Base-by-base conservation (phyloP, 2,113 vertebrate species). In the Pollimyrus isidori region DNA sequence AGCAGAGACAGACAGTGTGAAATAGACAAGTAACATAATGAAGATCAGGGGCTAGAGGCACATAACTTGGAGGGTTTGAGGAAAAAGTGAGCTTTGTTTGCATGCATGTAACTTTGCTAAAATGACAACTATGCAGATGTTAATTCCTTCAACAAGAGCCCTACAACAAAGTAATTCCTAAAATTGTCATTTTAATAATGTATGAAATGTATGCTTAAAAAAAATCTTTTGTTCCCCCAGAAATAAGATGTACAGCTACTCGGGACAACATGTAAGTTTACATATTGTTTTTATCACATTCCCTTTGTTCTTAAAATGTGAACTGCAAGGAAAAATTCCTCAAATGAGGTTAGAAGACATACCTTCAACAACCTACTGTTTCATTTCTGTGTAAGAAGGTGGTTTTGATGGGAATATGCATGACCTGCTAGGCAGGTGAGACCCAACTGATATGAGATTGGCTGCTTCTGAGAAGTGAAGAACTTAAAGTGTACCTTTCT, bases 191-290 rank as follows among this genome's bases (percentile, higher is more conserved):
- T 89, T 91, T 91, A 89, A 89, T 91, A 87, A 88, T 89, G 92
- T 84, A 50, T 91, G 85, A 49, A 53, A 90, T 90, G 52, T 65
- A 45, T 62, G 52, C 3, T 76, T 11, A 89, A 49, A 50, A 76
- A 23, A 87, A 85, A 93, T 86, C 91, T 76, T 94, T 90, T 94
- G 91, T 87, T 92, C 95, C 95, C 95, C 95, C 91, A 94, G 94
- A 80, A 94, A 95, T 89, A 93, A 94, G 90, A 94, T 94, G 90
- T 96, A 96, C 90, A 89, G 92, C 91, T 94, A 94, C 50, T 93
- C 95, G 7, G 94, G 95, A 58, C 95, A 96, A 92, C 93, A 95
- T 88, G 96, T 96, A 92, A 95, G 95, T 93, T 30, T 11, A 4
- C 53, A 3, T 10, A 21, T 9, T 88, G 11, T 17, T 19, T 35